Base-by-base conservation (phyloP, 2,797 vertebrate genomes). In the Propithecus deckenii region DNA sequence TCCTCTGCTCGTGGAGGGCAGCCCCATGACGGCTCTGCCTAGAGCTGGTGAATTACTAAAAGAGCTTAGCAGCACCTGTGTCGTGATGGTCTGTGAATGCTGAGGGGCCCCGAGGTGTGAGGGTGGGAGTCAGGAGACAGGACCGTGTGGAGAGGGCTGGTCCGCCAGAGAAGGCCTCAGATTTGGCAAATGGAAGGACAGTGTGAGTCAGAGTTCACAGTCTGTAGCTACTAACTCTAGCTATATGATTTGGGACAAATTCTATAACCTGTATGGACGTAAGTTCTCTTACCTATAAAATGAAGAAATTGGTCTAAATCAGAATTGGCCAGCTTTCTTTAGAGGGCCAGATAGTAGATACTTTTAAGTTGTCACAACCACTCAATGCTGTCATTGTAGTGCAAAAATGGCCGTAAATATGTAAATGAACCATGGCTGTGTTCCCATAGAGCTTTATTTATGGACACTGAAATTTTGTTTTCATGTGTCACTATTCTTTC, bases 1-100 rank as follows among this genome's bases (percentile, higher is more conserved):
- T 99, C 41, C 95, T 99, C 84, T 43, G 63, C 50, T 97, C 97
- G 0, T 99, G 98, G 98, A 98, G 95, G 85, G 96, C 89, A 2
- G 91, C 96, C 50, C 93, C 35, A 0, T 89, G 95, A 96, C 1
- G n/a, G 50, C 50, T 18, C 55, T n/a, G 90, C 32, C 20, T 38
- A 35, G 76, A 50, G 95, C 96, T 1, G 8, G 25, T 59, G 20
- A 46, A n/a, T 95, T 52, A 94, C 85, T 98, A 85, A 97, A 98
- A 86, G 95, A 96, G 72, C 89, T 8, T 71, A 25, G 75, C 65
- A 83, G 89, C 38, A 25, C 46, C 55, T 71, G 52, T 95, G 96
- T 97, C 0, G 0, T 87, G 81, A 71, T 71, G 41, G 80, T 97
- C 65, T 94, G 86, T 89, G 90, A 78, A 59, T 41, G 90, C 30